A percentile compares a stretch with the other conserved stretches of the same genome.
phyloP scores from a whole-genome alignment of 2,888 invertebrate species.

The Crocallis elinguaria region DNA sequence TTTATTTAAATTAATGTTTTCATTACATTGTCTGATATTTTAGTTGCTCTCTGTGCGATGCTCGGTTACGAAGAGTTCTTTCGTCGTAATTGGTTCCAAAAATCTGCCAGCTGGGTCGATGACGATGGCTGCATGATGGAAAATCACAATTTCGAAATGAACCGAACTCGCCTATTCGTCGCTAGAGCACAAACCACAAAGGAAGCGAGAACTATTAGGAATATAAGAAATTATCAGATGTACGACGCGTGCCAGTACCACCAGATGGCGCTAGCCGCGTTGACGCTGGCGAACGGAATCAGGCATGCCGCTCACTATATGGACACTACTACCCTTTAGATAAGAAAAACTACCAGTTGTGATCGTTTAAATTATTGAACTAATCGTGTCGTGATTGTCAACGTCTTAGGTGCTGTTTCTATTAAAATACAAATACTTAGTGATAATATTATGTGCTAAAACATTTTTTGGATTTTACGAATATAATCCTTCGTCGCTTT shows the following conservation, averaged over 20 bases:
- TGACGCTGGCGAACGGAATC: slow-evolving; percentile 42
- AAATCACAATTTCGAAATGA: slow-evolving; percentile 37
- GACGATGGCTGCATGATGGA: slow-evolving; percentile 48
- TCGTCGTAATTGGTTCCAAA: slow-evolving; percentile 37
- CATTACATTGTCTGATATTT: too few species aligned
- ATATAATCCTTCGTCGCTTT: too few species aligned
- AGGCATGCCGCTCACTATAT: slow-evolving; percentile 23
- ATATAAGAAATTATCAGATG: not conserved
- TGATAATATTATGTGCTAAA: too few species aligned
- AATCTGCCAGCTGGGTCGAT: slow-evolving; percentile 48
- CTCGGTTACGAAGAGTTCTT: slow-evolving; percentile 46
- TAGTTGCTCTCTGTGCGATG: slow-evolving; percentile 43
- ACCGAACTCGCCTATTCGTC: slow-evolving; percentile 11
- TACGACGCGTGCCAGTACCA: slow-evolving; percentile 41
- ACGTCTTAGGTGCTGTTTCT: too few species aligned
- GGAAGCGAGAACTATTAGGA: not conserved
- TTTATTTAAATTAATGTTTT: too few species aligned
- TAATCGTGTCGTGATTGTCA: too few species aligned
- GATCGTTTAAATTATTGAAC: too few species aligned
- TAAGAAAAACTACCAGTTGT: not conserved
- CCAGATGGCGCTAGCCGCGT: slow-evolving; percentile 39
- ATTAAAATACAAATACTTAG: too few species aligned
- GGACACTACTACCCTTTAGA: not conserved
- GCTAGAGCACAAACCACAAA: not conserved
- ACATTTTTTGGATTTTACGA: too few species aligned